These are phyloP conservation scores for Lydus trimaculatus DNA, from an alignment of 2,888 invertebrate genomes.

Conservation along the genomic window DNA sequence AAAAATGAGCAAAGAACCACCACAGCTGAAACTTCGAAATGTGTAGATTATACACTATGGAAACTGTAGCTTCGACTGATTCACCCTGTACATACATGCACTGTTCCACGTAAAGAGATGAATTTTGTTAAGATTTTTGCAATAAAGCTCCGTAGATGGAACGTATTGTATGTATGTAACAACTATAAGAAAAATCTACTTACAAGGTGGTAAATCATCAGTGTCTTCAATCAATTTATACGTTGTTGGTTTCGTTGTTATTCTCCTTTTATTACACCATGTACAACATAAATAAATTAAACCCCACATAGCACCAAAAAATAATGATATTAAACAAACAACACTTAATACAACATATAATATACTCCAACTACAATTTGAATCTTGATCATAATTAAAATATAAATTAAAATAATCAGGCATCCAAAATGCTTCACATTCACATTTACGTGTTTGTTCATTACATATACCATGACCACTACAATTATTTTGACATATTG, in stretches of 20 bases:
- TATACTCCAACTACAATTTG: slow-evolving; percentile 89
- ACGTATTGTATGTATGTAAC: no score
- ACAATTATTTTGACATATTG: slow-evolving; percentile 91
- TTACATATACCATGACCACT: slow-evolving; percentile 92
- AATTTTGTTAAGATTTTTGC: no score
- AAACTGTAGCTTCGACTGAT: no score
- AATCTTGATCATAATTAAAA: slow-evolving; percentile 52
- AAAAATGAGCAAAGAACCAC: no score
- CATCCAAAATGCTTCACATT: slow-evolving; percentile 98
- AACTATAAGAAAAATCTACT: slow-evolving; percentile 16
- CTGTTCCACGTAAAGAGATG: no score
- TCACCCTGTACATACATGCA: no score
- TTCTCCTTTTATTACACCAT: slow-evolving; percentile 62
- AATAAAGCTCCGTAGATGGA: no score
- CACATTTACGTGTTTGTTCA: slow-evolving; percentile 80
- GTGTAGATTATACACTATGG: no score
- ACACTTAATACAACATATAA: slow-evolving; percentile 86
- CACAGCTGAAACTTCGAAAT: no score
- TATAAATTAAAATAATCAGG: slow-evolving; percentile 63
- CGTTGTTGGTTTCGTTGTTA: slow-evolving; percentile 66
- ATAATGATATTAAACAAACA: slow-evolving; percentile 65
- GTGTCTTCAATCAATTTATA: slow-evolving; percentile 78
- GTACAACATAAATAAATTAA: slow-evolving; percentile 69
- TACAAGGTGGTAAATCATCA: slow-evolving; percentile 31
- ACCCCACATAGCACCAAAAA: slow-evolving; percentile 70